Base-by-base conservation (phyloP, 2,113 vertebrate species). In the Sturnus vulgaris region DNA sequence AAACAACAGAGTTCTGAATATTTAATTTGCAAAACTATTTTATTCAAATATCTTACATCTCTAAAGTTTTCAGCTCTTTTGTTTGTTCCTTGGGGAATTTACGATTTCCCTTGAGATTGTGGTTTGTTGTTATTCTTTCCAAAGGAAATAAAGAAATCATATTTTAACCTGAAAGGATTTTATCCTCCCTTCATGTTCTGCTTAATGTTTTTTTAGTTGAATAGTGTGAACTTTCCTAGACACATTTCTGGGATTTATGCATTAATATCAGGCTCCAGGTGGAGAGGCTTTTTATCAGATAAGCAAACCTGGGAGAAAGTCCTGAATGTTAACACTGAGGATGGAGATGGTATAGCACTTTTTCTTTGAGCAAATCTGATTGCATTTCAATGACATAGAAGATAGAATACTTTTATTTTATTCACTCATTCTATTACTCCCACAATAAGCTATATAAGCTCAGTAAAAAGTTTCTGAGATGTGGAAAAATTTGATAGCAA, bases 341-440 rank as follows among this genome's bases (percentile, higher is more conserved):
- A 75, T 93, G 80, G 95, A 83, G 83, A 81, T 96, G 82, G 81
- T 86, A 70, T 33, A 31, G 40, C 73, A 73, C 47, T 95, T 75
- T 68, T 72, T 82, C 82, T 93, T 90, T 49, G 61, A 96, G 90
- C 47, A 94, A 92, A 96, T 79, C 75, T 95, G 86, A 91, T 95
- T 97, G 93, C 82, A 91, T 97, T 97, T 97, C 94, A 97, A 82
- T 94, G 91, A 82, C 95, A 97, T 70, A 84, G 95, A 95, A 95
- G 71, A 81, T 49, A 92, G 96, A 77, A 57, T 76, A 93, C 94
- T 97, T 97, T 97, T 96, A 92, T 95, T 96, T 97, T 96, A 85
- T 93, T 88, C 92, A 86, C 75, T 96, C 42, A 15, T 96, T 96
- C 68, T 97, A 73, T 97, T 97, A 90, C 79, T 96, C 83, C 88